Conservation (phyloP, 35 echinoderm and acorn worm genomes). For the Chiridota heheva region DNA sequence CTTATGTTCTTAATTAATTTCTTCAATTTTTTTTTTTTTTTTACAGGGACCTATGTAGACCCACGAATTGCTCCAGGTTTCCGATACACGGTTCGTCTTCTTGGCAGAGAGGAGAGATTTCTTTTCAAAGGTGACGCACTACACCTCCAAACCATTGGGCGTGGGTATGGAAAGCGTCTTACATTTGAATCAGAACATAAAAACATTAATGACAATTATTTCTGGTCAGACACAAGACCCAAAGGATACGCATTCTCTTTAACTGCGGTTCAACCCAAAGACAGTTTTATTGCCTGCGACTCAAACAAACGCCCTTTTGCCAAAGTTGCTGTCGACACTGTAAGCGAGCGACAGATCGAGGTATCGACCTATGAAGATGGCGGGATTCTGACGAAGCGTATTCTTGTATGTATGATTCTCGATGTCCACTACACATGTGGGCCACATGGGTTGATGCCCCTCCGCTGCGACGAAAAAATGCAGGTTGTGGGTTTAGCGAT, state of each 20-base stretch:
- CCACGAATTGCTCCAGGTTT: constrained; percentile 62
- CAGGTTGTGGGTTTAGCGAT: constrained; percentile 49
- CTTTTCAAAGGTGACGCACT: constrained; percentile 56
- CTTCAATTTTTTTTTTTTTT: constrained; percentile 25
- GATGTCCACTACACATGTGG: constrained; percentile 52
- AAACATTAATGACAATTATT: constrained; percentile 68
- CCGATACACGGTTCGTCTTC: constrained; percentile 57
- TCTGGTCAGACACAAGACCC: constrained; percentile 63
- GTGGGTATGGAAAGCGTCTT: constrained; percentile 78
- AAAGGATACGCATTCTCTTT: constrained; percentile 63
- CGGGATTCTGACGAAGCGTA: constrained; percentile 22
- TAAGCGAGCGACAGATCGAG: constrained; percentile 51
- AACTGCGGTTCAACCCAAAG: constrained; percentile 33
- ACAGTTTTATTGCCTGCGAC: constrained; percentile 47
- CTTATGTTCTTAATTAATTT: not conserved
- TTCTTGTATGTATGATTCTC: constrained; percentile 57
- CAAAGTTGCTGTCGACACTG: constrained; percentile 38
- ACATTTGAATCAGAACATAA: constrained; percentile 38
- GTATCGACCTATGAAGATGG: constrained; percentile 13
- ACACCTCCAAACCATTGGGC: constrained; percentile 51
- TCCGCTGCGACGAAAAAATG: constrained; percentile 44
- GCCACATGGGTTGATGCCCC: constrained; percentile 67
- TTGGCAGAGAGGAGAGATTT: not conserved
- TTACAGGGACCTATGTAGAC: constrained; percentile 59
- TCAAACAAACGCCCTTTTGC: constrained; percentile 49